Percentiles rank a stretch among this genome's conserved stretches.
phyloP scores from a whole-genome alignment of 1,140 invertebrate species.

The Kradibia gibbosae region DNA sequence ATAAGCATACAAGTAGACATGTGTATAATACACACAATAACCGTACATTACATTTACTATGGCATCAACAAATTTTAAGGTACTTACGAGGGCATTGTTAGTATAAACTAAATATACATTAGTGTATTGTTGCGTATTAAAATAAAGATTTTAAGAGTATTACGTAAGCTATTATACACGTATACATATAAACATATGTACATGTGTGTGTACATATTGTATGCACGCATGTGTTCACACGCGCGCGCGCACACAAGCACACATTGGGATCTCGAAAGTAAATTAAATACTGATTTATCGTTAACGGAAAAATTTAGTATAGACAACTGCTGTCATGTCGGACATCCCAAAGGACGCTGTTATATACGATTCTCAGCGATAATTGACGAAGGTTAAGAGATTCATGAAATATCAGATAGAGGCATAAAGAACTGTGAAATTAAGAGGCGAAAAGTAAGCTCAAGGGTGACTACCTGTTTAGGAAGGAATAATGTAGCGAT shows the following conservation, averaged over 20 bases:
- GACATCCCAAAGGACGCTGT: background rate
- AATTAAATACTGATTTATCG: slow-evolving; percentile 7
- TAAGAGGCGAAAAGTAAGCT: background rate
- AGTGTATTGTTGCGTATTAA: no score
- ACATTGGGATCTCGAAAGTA: background rate
- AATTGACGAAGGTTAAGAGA: background rate
- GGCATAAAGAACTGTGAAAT: background rate
- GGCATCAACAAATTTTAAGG: no score
- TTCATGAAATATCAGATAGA: background rate
- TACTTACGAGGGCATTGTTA: no score
- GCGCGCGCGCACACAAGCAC: no score
- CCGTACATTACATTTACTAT: background rate
- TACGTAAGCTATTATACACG: background rate
- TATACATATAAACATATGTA: background rate
- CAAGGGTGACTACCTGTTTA: slow-evolving; percentile 2
- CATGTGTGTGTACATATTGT: background rate
- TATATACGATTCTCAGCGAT: background rate
- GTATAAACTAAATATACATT: no score
- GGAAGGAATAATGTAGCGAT: background rate
- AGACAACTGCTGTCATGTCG: background rate
- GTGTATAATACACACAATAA: background rate
- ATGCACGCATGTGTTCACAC: no score
- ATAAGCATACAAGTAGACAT: background rate
- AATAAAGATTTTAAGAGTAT: no score
- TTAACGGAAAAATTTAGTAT: background rate